Evolutionary conservation across 2,888 invertebrate genomes (phyloP), one percentile per base, ranked within the genome.

Genomic region (Rosalia funebris): DNA sequence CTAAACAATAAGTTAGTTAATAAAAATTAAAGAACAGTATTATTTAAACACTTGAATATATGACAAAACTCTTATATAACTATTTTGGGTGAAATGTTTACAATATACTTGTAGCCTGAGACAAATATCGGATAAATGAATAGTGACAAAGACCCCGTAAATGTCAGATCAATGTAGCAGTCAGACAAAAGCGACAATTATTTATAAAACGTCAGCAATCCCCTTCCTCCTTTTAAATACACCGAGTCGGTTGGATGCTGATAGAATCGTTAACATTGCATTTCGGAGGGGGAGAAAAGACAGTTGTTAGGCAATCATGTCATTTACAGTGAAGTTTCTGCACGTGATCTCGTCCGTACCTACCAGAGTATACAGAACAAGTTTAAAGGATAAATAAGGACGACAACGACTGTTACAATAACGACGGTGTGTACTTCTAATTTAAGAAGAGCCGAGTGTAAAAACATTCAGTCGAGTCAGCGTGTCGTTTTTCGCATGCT

Each of bases 401-500:
- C 17, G 34, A 25, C n/a, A n/a, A 32, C 54, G 19, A 12, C 37
- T 48, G 45, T 59, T 48, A 52, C 46, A 58, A 55, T 60, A 65
- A 65, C 59, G 62, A 60, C 54, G 58, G 47, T 50, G 53, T 65
- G 57, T 66, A 68, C 48, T 61, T 63, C 64, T 65, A 63, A 66
- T 68, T 63, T 56, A 44, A 50, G 45, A 53, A 55, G 57, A 55
- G 57, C 59, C 55, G 50, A 57, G 56, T 65, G 60, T 61, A 63
- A 65, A 62, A 66, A 64, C 64, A 54, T 65, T 66, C 52, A 19
- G 62, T 58, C 36, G 61, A 65, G 64, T 69, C 69, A 69, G 69
- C 69, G 53, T 48, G 62, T 48, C 61, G 60, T 45, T 46, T 34
- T 42, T 54, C 42, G 62, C 58, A 55, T 62, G 46, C 60, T 41